Conservation (phyloP, 1,140 invertebrate species). For the Cydia fagiglandana region DNA sequence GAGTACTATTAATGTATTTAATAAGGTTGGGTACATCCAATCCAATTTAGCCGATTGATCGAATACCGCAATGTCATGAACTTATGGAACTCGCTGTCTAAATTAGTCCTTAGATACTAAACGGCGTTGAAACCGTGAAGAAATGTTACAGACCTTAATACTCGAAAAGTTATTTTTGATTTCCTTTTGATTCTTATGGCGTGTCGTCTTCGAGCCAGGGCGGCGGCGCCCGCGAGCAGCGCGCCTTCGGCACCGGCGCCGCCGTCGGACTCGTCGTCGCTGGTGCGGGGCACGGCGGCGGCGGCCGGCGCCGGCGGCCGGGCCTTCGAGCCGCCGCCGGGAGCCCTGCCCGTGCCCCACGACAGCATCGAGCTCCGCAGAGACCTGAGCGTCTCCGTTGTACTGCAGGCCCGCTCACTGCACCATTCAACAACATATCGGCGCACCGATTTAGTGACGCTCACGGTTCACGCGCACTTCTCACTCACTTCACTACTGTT, state of each 20-base stretch:
- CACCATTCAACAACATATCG: conserved; percentile 74
- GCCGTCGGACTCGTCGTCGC: conserved; percentile 53
- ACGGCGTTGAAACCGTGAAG: neutral
- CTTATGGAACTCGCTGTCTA: too few species aligned
- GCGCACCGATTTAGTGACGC: conserved; percentile 52
- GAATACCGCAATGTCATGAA: too few species aligned
- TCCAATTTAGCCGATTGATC: too few species aligned
- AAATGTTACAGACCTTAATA: conserved; percentile 57
- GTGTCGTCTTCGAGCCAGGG: conserved; percentile 68
- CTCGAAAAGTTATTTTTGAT: conserved; percentile 66
- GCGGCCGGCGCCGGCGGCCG: conserved; percentile 35
- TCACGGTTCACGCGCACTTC: conserved; percentile 48
- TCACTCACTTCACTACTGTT: conserved; percentile 45
- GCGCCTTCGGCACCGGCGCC: conserved; percentile 56
- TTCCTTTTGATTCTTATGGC: conserved; percentile 70
- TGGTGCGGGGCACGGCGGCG: conserved; percentile 24
- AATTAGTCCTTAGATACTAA: too few species aligned
- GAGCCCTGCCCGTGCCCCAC: conserved; percentile 56
- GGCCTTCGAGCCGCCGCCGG: conserved; percentile 50
- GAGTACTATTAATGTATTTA: too few species aligned
- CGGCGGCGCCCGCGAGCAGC: conserved; percentile 67
- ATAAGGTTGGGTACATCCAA: too few species aligned
- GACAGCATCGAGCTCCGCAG: conserved; percentile 72
- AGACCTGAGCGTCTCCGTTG: conserved; percentile 75
- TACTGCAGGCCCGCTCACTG: conserved; percentile 66